Evolutionary conservation across 2,888 invertebrate genomes (phyloP).

Genomic region (Seira sanloemensis): DNA sequence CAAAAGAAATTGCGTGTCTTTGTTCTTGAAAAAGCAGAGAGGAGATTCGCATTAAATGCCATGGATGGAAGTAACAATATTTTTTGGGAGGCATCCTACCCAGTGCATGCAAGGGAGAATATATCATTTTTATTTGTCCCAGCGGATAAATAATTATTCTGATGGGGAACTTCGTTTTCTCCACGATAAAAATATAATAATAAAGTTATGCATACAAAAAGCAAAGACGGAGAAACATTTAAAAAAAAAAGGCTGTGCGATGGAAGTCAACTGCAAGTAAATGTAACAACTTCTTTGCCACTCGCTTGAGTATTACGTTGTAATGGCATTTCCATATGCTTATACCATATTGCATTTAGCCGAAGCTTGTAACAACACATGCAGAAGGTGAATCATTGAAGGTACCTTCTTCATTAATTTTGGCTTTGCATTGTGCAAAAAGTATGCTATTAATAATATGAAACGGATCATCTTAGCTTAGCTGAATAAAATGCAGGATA

Average conservation of each 20-base stretch:
- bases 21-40: not conserved
- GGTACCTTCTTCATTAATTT: no score
- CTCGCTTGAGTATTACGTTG: no score
- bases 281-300: no score
- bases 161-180: constrained; percentile 41
- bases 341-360: no score
- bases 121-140: constrained; percentile 64
- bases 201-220: not conserved
- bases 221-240: not conserved
- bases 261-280: no score
- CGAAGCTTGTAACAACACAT: no score
- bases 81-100: not conserved
- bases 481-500: no score
- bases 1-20: constrained; percentile 11
- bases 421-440: no score
- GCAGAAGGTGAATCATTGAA: no score
- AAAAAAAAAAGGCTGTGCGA: not conserved
- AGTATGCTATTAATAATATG: no score
- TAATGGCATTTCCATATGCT: no score
- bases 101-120: constrained; percentile 49
- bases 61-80: not conserved
- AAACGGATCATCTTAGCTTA: no score
- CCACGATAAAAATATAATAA: not conserved
- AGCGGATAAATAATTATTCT: constrained; percentile 63
- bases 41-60: constrained; percentile 12